Conservation (phyloP, 2,113 vertebrate genomes). For the Anser brachyrhynchus region DNA sequence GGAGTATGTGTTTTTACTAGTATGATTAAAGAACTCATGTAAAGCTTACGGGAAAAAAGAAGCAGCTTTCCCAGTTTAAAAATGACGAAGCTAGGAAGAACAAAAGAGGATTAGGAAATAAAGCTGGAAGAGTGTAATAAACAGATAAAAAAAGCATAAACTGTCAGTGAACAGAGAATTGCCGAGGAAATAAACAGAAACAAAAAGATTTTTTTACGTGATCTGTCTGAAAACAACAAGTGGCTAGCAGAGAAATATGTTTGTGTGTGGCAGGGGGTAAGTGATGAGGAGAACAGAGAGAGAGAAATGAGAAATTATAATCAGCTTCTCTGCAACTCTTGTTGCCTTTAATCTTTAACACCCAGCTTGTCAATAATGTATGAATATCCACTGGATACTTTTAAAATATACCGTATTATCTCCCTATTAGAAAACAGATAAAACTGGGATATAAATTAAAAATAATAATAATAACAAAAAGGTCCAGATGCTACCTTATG, state of each 20-base stretch:
- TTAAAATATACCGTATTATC: background rate
- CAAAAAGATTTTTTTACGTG: background rate
- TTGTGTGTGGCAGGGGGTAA: background rate
- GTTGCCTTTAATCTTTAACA: conserved; percentile 21
- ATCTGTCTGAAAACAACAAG: background rate
- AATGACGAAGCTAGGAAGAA: background rate
- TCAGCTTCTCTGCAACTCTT: background rate
- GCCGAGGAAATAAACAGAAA: background rate
- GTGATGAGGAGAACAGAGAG: background rate
- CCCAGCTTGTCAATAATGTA: conserved; percentile 15
- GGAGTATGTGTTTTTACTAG: background rate
- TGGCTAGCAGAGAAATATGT: background rate
- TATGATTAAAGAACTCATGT: background rate
- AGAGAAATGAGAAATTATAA: background rate
- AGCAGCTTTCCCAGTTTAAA: background rate
- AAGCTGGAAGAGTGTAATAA: conserved; percentile 5
- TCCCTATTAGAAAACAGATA: background rate
- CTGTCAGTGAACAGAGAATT: background rate
- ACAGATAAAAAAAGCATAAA: conserved; percentile 13
- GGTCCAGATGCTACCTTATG: background rate
- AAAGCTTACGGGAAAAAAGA: background rate
- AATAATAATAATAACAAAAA: background rate
- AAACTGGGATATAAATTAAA: background rate
- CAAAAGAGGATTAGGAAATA: background rate
- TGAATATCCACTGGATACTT: background rate